These are phyloP conservation scores for Meda fulgida DNA, from an alignment of 2,797 vertebrate species.

Conservation along the genomic window DNA sequence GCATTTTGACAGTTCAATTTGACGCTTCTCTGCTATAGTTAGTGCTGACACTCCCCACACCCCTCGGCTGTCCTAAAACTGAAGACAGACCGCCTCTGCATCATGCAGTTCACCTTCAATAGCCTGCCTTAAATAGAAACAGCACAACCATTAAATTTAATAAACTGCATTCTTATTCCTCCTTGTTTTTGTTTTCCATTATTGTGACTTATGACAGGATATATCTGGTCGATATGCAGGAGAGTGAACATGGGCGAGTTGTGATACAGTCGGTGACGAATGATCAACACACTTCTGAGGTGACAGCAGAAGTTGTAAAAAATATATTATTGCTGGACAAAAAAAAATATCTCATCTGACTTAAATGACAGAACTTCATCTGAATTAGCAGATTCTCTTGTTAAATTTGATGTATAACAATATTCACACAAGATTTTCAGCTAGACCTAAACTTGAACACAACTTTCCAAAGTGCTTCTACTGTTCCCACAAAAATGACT, in stretches of 20 bases:
- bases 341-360: too few species aligned
- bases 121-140: not conserved
- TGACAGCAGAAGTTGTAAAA: not conserved
- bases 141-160: not conserved
- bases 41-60: slow-evolving; percentile 7
- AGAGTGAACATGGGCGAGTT: not conserved
- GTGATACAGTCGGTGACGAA: not conserved
- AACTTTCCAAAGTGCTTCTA: not conserved
- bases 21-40: slow-evolving; percentile 30
- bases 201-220: too few species aligned
- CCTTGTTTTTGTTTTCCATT: not conserved
- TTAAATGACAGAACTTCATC: not conserved
- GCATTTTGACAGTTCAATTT: slow-evolving; percentile 41
- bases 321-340: not conserved
- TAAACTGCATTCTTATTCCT: not conserved
- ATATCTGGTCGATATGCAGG: not conserved
- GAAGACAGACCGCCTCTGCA: slow-evolving; percentile 31
- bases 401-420: not conserved
- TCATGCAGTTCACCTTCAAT: not conserved
- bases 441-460: not conserved
- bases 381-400: not conserved
- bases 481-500: not conserved
- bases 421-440: not conserved
- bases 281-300: not conserved
- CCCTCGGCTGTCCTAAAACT: slow-evolving; percentile 19